Evolutionary conservation across 35 echinoderm and acorn worm genomes (phyloP).

Genomic region (Heliocidaris erythrogramma): DNA sequence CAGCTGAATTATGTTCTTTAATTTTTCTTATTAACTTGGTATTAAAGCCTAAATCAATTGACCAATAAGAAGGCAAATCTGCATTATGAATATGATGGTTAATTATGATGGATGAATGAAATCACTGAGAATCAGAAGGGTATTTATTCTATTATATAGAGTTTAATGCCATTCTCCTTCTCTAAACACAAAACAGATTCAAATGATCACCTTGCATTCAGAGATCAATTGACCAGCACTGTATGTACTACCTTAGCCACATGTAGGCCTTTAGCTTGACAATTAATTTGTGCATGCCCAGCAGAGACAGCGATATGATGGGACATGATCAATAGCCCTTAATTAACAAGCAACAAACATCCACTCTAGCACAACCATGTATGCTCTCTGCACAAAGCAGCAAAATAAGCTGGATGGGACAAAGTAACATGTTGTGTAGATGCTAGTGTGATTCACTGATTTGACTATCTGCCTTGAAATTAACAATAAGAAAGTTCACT

Average conservation of each 20-base stretch:
- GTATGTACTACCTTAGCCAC: neutral
- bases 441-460: neutral
- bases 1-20: too few relatives aligned
- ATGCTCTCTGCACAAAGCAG: neutral
- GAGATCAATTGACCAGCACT: neutral
- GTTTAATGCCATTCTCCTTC: too few relatives aligned
- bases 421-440: neutral
- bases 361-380: neutral
- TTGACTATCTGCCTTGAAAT: neutral
- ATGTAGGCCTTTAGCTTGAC: neutral
- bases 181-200: neutral
- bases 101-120: too few relatives aligned
- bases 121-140: too few relatives aligned
- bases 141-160: too few relatives aligned
- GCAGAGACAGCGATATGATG: neutral
- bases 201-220: neutral
- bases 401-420: too few relatives aligned
- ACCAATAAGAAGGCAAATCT: too few relatives aligned
- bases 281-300: neutral
- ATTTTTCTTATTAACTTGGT: too few relatives aligned
- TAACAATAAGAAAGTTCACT: neutral
- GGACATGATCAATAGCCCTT: neutral
- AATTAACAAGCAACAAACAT: neutral
- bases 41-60: too few relatives aligned
- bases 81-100: too few relatives aligned